Conservation (phyloP, 2,113 vertebrate species). For the Passer montanus region DNA sequence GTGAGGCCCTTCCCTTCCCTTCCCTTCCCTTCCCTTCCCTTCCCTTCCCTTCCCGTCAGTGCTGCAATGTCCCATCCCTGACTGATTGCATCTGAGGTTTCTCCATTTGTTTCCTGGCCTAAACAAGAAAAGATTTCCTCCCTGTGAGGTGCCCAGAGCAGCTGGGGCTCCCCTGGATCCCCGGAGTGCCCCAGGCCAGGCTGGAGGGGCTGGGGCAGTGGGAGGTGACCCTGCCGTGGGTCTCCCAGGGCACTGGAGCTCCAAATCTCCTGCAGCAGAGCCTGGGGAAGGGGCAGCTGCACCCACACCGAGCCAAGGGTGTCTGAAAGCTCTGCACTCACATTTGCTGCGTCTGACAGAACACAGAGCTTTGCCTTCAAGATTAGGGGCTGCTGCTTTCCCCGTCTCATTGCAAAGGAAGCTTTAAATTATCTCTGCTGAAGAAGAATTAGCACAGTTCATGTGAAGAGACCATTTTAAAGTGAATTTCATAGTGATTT, state of each 20-base stretch:
- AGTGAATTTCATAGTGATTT: neutral
- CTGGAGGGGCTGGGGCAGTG: neutral
- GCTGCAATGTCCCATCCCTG: neutral
- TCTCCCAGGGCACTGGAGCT: neutral
- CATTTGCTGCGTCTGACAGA: neutral
- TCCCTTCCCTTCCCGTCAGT: neutral
- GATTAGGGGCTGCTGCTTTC: neutral
- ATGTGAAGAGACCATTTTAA: neutral
- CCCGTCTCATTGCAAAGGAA: neutral
- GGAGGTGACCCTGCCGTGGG: rapidly evolving
- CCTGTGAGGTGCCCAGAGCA: neutral
- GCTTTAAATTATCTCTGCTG: neutral
- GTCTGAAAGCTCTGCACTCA: neutral
- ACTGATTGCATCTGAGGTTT: neutral
- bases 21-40: neutral
- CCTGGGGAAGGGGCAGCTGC: neutral
- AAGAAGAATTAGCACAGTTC: neutral
- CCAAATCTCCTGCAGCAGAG: neutral
- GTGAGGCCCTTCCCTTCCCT: neutral
- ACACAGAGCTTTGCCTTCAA: neutral
- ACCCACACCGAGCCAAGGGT: rapidly evolving
- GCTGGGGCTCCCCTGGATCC: neutral
- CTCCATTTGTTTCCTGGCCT: neutral
- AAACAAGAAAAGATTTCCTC: neutral
- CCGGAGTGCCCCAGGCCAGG: neutral